These are phyloP conservation scores for Eurytoma californica DNA, from an alignment of 2,888 invertebrate species.

Conservation along the genomic window DNA sequence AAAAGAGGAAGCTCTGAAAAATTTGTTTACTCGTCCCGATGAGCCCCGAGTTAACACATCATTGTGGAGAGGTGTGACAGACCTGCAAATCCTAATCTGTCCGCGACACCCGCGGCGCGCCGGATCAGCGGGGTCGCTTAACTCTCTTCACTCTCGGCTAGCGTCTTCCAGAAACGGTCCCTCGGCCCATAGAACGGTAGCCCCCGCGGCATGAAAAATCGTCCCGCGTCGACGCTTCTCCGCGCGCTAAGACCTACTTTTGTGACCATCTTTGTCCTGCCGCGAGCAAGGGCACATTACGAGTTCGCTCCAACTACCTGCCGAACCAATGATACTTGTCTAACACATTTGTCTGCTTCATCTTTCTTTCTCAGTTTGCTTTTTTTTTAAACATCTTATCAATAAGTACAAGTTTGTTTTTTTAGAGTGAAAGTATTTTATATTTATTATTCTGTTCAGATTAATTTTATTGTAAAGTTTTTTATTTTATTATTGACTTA, in stretches of 20 bases:
- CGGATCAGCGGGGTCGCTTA: slow-evolving; percentile 57
- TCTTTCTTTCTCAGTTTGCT: neutral
- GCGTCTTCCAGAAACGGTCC: slow-evolving; percentile 67
- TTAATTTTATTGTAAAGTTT: no score
- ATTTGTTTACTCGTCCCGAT: slow-evolving; percentile 59
- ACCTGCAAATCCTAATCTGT: slow-evolving; percentile 71
- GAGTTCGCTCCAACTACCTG: slow-evolving; percentile 59
- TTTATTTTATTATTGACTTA: no score
- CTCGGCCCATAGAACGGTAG: slow-evolving; percentile 62
- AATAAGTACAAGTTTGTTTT: no score
- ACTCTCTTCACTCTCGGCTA: slow-evolving; percentile 64
- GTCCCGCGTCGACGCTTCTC: slow-evolving; percentile 42
- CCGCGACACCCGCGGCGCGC: slow-evolving; percentile 64
- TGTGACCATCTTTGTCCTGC: slow-evolving; percentile 57
- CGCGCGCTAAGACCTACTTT: slow-evolving; percentile 49
- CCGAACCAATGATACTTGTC: slow-evolving; percentile 55
- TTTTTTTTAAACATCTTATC: neutral
- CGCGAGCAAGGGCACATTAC: slow-evolving; percentile 55
- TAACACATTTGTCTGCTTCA: slow-evolving; percentile 29
- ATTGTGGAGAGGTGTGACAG: slow-evolving; percentile 70
- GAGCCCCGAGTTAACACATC: slow-evolving; percentile 68
- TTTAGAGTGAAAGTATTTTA: no score
- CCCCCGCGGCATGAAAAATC: slow-evolving; percentile 60
- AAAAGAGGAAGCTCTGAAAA: slow-evolving; percentile 11
- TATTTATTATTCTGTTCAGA: no score